phyloP scores from a whole-genome alignment of 2,888 invertebrate species.

The Schizaphis graminum region DNA sequence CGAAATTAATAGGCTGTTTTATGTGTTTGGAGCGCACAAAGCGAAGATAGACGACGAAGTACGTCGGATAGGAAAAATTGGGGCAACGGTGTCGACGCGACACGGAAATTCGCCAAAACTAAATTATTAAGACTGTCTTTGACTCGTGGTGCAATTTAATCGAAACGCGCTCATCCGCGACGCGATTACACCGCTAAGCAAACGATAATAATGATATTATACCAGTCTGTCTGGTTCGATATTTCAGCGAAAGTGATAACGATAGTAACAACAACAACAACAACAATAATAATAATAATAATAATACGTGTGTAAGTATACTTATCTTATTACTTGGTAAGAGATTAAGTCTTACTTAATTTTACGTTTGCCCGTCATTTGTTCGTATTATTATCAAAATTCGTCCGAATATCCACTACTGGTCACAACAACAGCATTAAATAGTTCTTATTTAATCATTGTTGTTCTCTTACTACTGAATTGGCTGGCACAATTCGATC shows the following conservation, averaged over 20 bases:
- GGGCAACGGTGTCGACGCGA: neutral
- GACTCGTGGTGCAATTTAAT: neutral
- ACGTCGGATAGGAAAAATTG: neutral
- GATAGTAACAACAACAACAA: neutral
- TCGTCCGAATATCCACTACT: neutral
- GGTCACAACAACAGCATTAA: neutral
- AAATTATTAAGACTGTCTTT: neutral
- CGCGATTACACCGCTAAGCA: neutral
- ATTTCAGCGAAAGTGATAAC: neutral
- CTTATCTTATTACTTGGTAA: neutral
- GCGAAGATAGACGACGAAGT: neutral
- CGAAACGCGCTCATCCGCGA: neutral
- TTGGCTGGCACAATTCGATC: neutral
- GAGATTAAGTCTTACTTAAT: neutral
- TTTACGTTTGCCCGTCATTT: neutral
- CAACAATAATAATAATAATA: neutral
- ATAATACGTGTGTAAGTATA: neutral
- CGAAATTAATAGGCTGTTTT: neutral
- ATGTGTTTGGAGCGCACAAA: neutral
- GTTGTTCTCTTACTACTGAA: neutral
- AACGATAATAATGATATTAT: neutral
- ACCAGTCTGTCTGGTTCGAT: neutral
- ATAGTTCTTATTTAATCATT: neutral
- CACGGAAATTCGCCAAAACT: neutral
- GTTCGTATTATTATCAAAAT: neutral